Evolutionary conservation across 2,888 invertebrate genomes (phyloP).

Genomic region (Drosophila phalerata): DNA sequence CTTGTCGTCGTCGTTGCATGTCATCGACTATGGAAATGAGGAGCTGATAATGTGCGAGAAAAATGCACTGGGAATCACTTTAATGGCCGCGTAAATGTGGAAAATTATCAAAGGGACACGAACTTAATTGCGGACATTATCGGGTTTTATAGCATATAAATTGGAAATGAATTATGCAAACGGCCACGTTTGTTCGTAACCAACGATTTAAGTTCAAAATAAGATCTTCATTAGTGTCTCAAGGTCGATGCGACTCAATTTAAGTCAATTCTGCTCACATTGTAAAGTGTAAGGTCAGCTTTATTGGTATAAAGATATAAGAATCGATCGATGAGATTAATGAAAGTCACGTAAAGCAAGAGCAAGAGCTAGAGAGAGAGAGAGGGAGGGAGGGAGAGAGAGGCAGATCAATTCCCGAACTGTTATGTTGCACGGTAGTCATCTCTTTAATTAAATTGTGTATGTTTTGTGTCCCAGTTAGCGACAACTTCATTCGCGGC

Average conservation of each 20-base stretch:
- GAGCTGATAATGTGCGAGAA: conserved; percentile 59
- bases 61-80: conserved; percentile 75
- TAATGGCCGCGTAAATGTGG: conserved; percentile 80
- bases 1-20: conserved; percentile 41
- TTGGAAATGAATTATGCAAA: conserved; percentile 80
- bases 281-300: conserved; percentile 11
- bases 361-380: not conserved
- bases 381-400: not conserved
- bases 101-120: conserved; percentile 81
- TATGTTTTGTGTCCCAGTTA: conserved; percentile 61
- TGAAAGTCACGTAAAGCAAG: conserved; percentile 53
- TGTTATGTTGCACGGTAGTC: conserved; percentile 64
- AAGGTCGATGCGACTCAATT: conserved; percentile 7
- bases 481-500: conserved; percentile 70
- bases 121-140: conserved; percentile 82
- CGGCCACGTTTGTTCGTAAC: conserved; percentile 18
- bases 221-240: conserved; percentile 32
- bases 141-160: conserved; percentile 76
- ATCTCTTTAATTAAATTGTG: conserved; percentile 77
- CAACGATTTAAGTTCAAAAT: conserved; percentile 21
- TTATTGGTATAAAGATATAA: conserved; percentile 33
- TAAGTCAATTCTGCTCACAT: not conserved
- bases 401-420: conserved; percentile 4
- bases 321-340: conserved; percentile 54
- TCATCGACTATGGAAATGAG: conserved; percentile 72